These are phyloP conservation scores for Numenius arquata DNA, from an alignment of 2,113 vertebrate genomes.

Conservation along the genomic window DNA sequence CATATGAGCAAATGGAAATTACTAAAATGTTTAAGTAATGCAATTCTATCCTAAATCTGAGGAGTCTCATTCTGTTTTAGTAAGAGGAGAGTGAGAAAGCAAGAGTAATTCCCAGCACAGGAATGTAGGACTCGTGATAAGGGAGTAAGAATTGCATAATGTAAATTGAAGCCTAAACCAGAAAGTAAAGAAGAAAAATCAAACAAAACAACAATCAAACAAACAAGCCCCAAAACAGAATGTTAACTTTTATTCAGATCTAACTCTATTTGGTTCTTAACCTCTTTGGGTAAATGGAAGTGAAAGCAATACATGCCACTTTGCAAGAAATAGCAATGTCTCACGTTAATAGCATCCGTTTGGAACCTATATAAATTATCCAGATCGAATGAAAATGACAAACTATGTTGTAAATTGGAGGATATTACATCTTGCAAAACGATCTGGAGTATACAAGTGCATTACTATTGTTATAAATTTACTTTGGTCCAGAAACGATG, in stretches of 20 bases:
- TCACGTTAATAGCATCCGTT: slow-evolving; percentile 19
- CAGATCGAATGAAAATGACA: slow-evolving; percentile 56
- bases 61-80: not conserved
- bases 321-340: not conserved
- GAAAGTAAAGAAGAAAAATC: slow-evolving; percentile 47
- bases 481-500: slow-evolving; percentile 71
- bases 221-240: not conserved
- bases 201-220: not conserved
- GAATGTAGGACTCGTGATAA: not conserved
- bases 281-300: not conserved
- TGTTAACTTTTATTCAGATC: slow-evolving; percentile 27
- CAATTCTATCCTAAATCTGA: slow-evolving; percentile 44
- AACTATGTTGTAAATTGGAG: slow-evolving; percentile 40
- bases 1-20: slow-evolving; percentile 45
- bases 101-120: not conserved
- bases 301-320: not conserved
- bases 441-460: slow-evolving; percentile 47
- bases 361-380: slow-evolving; percentile 35
- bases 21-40: slow-evolving; percentile 45
- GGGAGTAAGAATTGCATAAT: slow-evolving; percentile 4
- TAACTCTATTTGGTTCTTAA: slow-evolving; percentile 9
- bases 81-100: not conserved
- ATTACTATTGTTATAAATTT: slow-evolving; percentile 57
- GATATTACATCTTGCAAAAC: slow-evolving; percentile 48
- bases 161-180: slow-evolving; percentile 34